phyloP scores from a whole-genome alignment of 2,888 invertebrate species.

The Drosophila greeni region DNA sequence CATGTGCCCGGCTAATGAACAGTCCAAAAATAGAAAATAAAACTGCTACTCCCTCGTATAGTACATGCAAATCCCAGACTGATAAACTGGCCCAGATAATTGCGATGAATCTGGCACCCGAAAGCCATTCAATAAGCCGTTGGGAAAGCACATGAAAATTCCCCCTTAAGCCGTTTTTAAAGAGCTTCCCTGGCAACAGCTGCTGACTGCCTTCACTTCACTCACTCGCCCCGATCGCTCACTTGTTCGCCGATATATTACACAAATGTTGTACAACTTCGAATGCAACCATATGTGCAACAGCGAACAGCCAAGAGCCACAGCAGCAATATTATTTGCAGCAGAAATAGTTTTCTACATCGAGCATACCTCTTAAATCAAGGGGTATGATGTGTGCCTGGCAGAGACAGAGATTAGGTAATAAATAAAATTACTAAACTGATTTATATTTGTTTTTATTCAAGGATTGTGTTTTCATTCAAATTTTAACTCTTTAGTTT shows the following conservation, averaged over 20 bases:
- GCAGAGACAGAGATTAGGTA: not conserved
- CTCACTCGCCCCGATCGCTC: slow-evolving; percentile 14
- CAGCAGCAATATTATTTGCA: slow-evolving; percentile 21
- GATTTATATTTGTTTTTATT: not conserved
- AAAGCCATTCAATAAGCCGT: slow-evolving; percentile 1
- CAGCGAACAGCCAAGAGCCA: not conserved
- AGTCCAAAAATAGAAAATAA: slow-evolving; percentile 19
- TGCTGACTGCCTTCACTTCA: slow-evolving; percentile 10
- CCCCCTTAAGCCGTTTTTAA: slow-evolving; percentile 7
- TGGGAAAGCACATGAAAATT: slow-evolving; percentile 2
- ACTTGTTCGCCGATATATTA: slow-evolving; percentile 13
- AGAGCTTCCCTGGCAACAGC: slow-evolving; percentile 24
- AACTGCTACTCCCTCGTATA: slow-evolving; percentile 22
- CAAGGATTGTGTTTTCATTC: not conserved
- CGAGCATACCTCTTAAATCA: not conserved
- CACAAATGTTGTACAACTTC: slow-evolving; percentile 28
- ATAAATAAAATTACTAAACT: not conserved
- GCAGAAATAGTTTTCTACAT: slow-evolving; percentile 10
- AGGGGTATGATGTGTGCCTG: slow-evolving; percentile 6
- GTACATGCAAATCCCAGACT: slow-evolving; percentile 31
- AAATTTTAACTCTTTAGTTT: not conserved
- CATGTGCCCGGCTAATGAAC: slow-evolving; percentile 35
- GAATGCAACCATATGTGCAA: slow-evolving; percentile 35
- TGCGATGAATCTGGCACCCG: slow-evolving; percentile 19
- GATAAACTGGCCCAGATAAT: slow-evolving; percentile 35